Percentiles rank a stretch among this genome's conserved stretches.
Conservation (phyloP, 2,888 invertebrate species). For the Phania funesta region DNA sequence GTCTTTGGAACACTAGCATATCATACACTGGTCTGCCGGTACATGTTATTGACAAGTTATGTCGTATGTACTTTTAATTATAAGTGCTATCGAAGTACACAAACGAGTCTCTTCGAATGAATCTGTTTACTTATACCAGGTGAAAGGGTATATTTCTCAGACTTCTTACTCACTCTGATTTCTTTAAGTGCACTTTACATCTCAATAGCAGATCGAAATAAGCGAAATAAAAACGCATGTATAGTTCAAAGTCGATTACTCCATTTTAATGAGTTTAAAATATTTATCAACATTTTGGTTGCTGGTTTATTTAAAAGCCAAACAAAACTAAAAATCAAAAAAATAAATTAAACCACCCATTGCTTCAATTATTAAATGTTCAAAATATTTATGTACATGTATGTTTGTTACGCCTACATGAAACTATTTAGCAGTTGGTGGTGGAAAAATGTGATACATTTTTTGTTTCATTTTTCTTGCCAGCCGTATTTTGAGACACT, state of each 20-base stretch:
- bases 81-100: no score
- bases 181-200: neutral
- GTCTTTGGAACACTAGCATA: no score
- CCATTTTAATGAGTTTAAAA: conserved; percentile 44
- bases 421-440: conserved; percentile 47
- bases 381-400: conserved; percentile 62
- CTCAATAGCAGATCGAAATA: neutral
- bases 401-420: conserved; percentile 62
- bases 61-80: no score
- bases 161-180: neutral
- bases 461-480: neutral
- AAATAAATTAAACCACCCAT: conserved; percentile 20
- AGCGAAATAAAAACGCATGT: neutral
- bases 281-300: conserved; percentile 33
- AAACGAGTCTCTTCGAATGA: no score
- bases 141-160: no score
- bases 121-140: no score
- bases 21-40: no score
- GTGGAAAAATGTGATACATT: neutral
- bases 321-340: neutral
- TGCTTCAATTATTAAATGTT: conserved; percentile 56
- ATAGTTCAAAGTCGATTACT: conserved; percentile 12
- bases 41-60: no score
- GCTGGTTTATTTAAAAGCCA: conserved; percentile 18
- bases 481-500: conserved; percentile 31